Conservation (phyloP, 2,888 invertebrate genomes). For the Xylocampa areola region DNA sequence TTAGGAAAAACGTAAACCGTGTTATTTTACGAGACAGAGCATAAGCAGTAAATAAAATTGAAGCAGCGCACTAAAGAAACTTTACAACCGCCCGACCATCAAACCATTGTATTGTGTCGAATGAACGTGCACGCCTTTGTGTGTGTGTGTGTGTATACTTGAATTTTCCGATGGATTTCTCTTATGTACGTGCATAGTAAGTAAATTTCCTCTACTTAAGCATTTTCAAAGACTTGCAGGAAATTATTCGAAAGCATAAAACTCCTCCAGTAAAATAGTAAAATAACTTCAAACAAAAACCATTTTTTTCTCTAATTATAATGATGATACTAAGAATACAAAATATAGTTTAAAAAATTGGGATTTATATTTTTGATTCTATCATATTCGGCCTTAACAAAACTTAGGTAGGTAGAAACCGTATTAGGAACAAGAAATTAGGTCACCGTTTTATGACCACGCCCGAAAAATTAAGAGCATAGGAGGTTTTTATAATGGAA, state of each 20-base stretch:
- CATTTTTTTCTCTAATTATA: too few species aligned
- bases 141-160: background rate
- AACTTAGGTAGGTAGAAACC: too few species aligned
- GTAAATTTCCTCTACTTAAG: background rate
- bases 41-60: conserved; percentile 51
- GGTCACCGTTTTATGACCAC: too few species aligned
- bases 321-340: too few species aligned
- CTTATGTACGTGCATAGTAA: background rate
- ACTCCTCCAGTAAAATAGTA: too few species aligned
- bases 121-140: background rate
- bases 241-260: background rate
- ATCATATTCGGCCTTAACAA: too few species aligned
- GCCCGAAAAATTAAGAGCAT: too few species aligned
- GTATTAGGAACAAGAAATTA: too few species aligned
- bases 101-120: conserved; percentile 11
- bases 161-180: background rate
- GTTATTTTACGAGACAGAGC: conserved; percentile 51
- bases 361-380: too few species aligned
- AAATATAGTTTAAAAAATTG: too few species aligned
- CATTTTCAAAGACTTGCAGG: background rate
- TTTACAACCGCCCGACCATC: conserved; percentile 47
- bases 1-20: conserved; percentile 34
- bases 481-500: too few species aligned
- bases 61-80: conserved; percentile 52
- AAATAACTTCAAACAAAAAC: too few species aligned